phyloP scores from a whole-genome alignment of 1,140 invertebrate species.

The Conopomorpha cramerella region DNA sequence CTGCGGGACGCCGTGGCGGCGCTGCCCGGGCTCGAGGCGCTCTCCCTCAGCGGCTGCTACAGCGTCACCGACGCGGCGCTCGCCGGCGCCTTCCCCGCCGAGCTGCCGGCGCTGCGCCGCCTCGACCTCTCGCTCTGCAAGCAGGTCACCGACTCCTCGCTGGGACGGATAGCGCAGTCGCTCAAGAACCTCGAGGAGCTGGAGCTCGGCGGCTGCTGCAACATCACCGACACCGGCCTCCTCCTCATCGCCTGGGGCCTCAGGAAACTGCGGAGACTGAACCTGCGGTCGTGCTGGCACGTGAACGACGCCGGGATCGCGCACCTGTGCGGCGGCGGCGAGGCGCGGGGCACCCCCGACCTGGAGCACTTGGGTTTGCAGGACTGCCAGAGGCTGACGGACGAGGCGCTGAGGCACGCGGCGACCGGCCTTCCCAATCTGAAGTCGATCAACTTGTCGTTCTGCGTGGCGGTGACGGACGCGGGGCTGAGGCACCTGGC shows the following conservation, averaged over 20 bases:
- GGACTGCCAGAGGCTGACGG: slow-evolving; percentile 92
- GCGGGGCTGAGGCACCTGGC: slow-evolving; percentile 87
- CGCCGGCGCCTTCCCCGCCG: slow-evolving; percentile 76
- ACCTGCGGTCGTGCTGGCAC: slow-evolving; percentile 89
- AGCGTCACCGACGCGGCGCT: slow-evolving; percentile 85
- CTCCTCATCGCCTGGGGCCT: slow-evolving; percentile 85
- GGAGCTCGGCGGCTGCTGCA: slow-evolving; percentile 88
- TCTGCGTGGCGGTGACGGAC: slow-evolving; percentile 92
- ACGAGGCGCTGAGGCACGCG: slow-evolving; percentile 86
- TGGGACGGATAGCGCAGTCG: slow-evolving; percentile 81
- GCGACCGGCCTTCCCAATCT: slow-evolving; percentile 79
- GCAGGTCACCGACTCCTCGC: slow-evolving; percentile 86
- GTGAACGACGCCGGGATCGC: slow-evolving; percentile 89
- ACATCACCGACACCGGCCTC: slow-evolving; percentile 86
- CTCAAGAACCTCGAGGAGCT: slow-evolving; percentile 87
- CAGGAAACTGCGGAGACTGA: slow-evolving; percentile 79
- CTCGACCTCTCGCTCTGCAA: slow-evolving; percentile 93
- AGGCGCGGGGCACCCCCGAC: slow-evolving; percentile 69
- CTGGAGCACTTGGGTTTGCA: slow-evolving; percentile 88
- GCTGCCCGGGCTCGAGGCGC: slow-evolving; percentile 82
- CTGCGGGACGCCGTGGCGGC: slow-evolving; percentile 85
- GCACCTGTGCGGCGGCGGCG: slow-evolving; percentile 78
- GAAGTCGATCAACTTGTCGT: slow-evolving; percentile 85
- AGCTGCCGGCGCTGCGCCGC: slow-evolving; percentile 73
- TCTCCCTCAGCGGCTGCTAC: slow-evolving; percentile 92